Evolutionary conservation across 2,797 vertebrate genomes (phyloP).

Genomic region (Pseudochirops corinnae): DNA sequence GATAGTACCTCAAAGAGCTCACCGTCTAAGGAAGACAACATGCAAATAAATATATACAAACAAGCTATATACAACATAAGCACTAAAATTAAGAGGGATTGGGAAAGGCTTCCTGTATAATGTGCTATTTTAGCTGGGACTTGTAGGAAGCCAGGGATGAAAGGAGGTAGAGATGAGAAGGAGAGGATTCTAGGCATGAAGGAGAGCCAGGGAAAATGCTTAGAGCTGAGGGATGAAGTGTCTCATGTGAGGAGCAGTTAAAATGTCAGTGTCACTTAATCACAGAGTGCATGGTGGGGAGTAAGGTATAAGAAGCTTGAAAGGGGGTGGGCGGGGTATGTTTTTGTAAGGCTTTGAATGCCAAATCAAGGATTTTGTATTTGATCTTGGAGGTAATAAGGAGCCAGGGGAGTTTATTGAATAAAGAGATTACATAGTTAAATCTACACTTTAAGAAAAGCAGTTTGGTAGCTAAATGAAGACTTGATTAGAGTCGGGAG

Average conservation of each 20-base stretch:
- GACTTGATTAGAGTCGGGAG: not conserved
- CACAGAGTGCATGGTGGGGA: not conserved
- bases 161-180: not conserved
- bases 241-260: not conserved
- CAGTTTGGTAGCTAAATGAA: not conserved
- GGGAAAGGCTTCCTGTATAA: not conserved
- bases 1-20: not conserved
- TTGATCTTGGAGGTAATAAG: not conserved
- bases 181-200: not conserved
- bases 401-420: not conserved
- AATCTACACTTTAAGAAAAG: not conserved
- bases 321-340: not conserved
- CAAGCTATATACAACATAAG: not conserved
- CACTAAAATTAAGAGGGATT: not conserved
- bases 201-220: not conserved
- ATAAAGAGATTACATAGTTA: not conserved
- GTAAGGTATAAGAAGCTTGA: not conserved
- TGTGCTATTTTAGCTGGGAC: not conserved
- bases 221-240: not conserved
- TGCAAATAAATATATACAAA: not conserved
- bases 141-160: not conserved
- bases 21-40: not conserved
- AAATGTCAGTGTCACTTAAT: not conserved
- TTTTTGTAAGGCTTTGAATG: not conserved
- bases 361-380: not conserved